These are phyloP conservation scores for Rhagonycha lutea DNA, from an alignment of 2,888 invertebrate species.

Conservation along the genomic window DNA sequence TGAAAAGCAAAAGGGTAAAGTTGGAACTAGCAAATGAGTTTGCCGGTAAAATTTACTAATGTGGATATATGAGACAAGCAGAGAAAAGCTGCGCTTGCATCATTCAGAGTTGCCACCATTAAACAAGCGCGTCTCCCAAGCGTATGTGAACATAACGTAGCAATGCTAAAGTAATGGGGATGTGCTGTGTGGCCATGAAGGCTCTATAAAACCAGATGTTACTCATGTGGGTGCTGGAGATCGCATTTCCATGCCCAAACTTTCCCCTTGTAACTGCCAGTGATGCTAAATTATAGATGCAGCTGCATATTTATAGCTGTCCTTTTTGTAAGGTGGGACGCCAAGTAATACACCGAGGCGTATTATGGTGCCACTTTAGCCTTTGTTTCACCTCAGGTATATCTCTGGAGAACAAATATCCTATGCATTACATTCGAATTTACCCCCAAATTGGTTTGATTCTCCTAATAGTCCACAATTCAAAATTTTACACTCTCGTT, in stretches of 20 bases:
- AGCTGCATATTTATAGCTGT: slow-evolving; percentile 48
- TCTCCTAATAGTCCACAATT: slow-evolving; percentile 6
- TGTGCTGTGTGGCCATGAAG: slow-evolving; percentile 49
- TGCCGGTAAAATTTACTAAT: slow-evolving; percentile 33
- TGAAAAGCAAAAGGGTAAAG: slow-evolving; percentile 30
- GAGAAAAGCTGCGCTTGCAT: slow-evolving; percentile 38
- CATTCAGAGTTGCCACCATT: slow-evolving; percentile 41
- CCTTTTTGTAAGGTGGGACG: slow-evolving; percentile 46
- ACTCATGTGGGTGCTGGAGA: slow-evolving; percentile 47
- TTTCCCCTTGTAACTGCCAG: slow-evolving; percentile 43
- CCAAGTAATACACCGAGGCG: slow-evolving; percentile 41
- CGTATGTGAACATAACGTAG: slow-evolving; percentile 42
- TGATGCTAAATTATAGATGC: slow-evolving; percentile 51
- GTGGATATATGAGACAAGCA: slow-evolving; percentile 41
- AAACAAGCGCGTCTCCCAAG: slow-evolving; percentile 45
- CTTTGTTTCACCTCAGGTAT: slow-evolving; percentile 17
- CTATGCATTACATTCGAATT: slow-evolving; percentile 28
- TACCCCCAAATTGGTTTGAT: slow-evolving; percentile 26
- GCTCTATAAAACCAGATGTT: slow-evolving; percentile 52
- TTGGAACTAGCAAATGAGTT: slow-evolving; percentile 32
- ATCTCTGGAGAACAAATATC: slow-evolving; percentile 26
- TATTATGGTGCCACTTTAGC: slow-evolving; percentile 27
- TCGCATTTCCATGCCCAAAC: slow-evolving; percentile 47
- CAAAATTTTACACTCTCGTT: slow-evolving; percentile 6
- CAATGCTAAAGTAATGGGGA: slow-evolving; percentile 53